Conservation (phyloP, 1,140 invertebrate genomes). For the Leptopilina clavipes region DNA sequence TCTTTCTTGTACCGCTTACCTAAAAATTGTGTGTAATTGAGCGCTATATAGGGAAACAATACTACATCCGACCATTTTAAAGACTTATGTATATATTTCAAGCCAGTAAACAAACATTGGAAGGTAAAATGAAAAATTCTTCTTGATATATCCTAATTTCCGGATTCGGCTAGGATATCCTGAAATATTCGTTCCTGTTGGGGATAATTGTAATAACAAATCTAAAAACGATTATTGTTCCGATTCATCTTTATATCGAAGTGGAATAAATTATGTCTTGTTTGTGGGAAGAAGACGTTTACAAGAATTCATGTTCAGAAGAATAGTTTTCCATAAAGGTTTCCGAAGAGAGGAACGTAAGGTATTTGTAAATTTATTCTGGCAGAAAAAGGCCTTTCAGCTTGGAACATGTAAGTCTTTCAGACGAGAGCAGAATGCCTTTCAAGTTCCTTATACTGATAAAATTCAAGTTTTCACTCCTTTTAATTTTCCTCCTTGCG, state of each 20-base stretch:
- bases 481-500: conserved; percentile 52
- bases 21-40: conserved; percentile 22
- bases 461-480: conserved; percentile 38
- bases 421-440: conserved; percentile 38
- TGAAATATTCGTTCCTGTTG: too few relatives aligned
- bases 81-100: background rate
- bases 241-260: too few relatives aligned
- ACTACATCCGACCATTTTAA: background rate
- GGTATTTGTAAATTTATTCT: conserved; percentile 41
- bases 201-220: too few relatives aligned
- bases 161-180: too few relatives aligned
- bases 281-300: too few relatives aligned
- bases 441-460: conserved; percentile 37
- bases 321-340: background rate
- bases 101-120: too few relatives aligned
- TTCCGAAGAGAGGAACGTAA: background rate
- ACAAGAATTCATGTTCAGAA: too few relatives aligned
- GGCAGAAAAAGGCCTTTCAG: conserved; percentile 4
- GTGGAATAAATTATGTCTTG: too few relatives aligned
- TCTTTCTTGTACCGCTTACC: conserved; percentile 5
- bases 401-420: conserved; percentile 32
- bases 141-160: too few relatives aligned
- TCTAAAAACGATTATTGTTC: too few relatives aligned
- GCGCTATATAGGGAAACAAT: conserved; percentile 16
- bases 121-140: too few relatives aligned